Percentiles rank a stretch among this genome's conserved stretches.
These are phyloP conservation scores for Rhynchopsitta pachyrhyncha DNA, from an alignment of 2,113 vertebrate species.

Conservation along the genomic window DNA sequence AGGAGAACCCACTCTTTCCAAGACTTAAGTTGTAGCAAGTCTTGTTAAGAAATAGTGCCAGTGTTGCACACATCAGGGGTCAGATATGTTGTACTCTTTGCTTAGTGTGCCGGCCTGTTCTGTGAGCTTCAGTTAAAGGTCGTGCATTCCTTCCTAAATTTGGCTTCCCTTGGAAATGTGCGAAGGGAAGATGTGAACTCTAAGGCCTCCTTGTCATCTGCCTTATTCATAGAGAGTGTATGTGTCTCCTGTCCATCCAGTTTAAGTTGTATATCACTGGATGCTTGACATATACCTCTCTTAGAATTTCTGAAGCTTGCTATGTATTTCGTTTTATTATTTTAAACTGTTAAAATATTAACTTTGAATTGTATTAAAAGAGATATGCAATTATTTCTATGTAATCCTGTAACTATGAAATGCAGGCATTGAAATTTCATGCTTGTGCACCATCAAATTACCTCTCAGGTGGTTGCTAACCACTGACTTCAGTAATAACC, in stretches of 20 bases:
- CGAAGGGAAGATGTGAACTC: slow-evolving; percentile 39
- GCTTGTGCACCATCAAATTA: not conserved
- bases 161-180: slow-evolving; percentile 76
- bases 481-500: not conserved
- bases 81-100: slow-evolving; percentile 36
- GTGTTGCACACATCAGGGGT: not conserved
- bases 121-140: slow-evolving; percentile 77
- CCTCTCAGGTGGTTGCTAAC: not conserved
- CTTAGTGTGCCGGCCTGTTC: slow-evolving; percentile 34
- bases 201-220: slow-evolving; percentile 11
- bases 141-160: slow-evolving; percentile 86
- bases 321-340: not conserved
- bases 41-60: not conserved
- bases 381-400: not conserved
- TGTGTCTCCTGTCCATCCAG: not conserved
- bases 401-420: not conserved
- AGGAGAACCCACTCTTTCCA: not conserved
- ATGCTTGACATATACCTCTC: not conserved
- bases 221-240: slow-evolving; percentile 5
- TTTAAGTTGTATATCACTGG: not conserved
- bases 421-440: not conserved
- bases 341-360: not conserved
- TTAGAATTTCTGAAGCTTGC: not conserved
- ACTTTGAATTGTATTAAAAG: not conserved
- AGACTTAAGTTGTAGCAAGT: not conserved